These are phyloP conservation scores for Morpho helenor DNA, from an alignment of 2,888 invertebrate species.

Conservation along the genomic window DNA sequence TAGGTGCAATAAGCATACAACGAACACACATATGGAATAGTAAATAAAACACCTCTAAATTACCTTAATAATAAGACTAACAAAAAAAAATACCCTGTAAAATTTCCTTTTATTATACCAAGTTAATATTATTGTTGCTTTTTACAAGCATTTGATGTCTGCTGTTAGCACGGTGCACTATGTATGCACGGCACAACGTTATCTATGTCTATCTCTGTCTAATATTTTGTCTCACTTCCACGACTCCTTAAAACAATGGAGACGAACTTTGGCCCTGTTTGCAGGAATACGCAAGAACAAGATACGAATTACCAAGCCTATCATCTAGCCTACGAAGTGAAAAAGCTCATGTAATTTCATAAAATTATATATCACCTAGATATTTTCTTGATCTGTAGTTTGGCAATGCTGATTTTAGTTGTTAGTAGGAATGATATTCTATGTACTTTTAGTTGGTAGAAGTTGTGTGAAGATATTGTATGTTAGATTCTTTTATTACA, in stretches of 20 bases:
- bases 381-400: slow-evolving; percentile 28
- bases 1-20: background rate
- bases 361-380: slow-evolving; percentile 65
- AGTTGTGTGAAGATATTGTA: background rate
- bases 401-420: slow-evolving; percentile 12
- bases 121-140: slow-evolving; percentile 47
- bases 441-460: slow-evolving; percentile 10
- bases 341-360: slow-evolving; percentile 98
- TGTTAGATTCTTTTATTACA: slow-evolving; percentile 3
- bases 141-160: slow-evolving; percentile 38
- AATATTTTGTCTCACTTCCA: slow-evolving; percentile 28
- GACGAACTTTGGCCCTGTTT: slow-evolving; percentile 84
- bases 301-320: slow-evolving; percentile 98
- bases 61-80: slow-evolving; percentile 1
- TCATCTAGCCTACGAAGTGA: slow-evolving; percentile 99
- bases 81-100: slow-evolving; percentile 19
- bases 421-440: slow-evolving; percentile 16
- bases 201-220: slow-evolving; percentile 27
- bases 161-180: slow-evolving; percentile 32
- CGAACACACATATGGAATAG: slow-evolving; percentile 5
- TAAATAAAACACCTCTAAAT: slow-evolving; percentile 7
- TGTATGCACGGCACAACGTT: slow-evolving; percentile 32
- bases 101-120: slow-evolving; percentile 32
- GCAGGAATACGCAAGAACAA: slow-evolving; percentile 91
- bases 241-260: slow-evolving; percentile 45